phyloP scores from a whole-genome alignment of 2,113 vertebrate species.

The Centropus unirufus region DNA sequence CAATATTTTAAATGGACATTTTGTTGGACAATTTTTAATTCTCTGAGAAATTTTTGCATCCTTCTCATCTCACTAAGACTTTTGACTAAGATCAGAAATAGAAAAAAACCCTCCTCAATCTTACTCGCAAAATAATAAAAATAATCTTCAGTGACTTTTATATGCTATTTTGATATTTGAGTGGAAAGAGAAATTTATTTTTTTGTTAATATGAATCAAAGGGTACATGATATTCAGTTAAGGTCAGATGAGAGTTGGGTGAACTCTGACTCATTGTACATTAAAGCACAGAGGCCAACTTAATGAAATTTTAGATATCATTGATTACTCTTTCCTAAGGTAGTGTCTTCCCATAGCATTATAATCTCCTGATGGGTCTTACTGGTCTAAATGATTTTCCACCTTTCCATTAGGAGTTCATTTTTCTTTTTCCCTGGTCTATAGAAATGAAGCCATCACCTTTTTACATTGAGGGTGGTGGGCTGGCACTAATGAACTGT shows the following conservation, averaged over 20 bases:
- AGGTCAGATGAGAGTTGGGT: neutral
- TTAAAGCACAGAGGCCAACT: neutral
- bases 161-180: neutral
- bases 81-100: neutral
- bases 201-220: neutral
- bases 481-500: neutral
- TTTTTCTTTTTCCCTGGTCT: neutral
- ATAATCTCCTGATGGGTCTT: neutral
- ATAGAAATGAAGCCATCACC: accelerated
- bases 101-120: neutral
- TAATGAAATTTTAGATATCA: neutral
- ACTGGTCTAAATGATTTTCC: neutral
- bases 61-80: neutral
- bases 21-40: neutral
- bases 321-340: neutral
- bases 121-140: neutral
- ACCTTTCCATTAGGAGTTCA: neutral
- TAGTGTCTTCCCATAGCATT: neutral
- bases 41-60: neutral
- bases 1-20: neutral
- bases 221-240: neutral
- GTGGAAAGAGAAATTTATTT: neutral
- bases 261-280: neutral
- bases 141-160: neutral
- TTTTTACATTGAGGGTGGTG: neutral